Percentiles rank a stretch among this genome's conserved stretches.
Evolutionary conservation across 2,888 invertebrate species (phyloP).

Genomic region (Coleophora flavipennella): DNA sequence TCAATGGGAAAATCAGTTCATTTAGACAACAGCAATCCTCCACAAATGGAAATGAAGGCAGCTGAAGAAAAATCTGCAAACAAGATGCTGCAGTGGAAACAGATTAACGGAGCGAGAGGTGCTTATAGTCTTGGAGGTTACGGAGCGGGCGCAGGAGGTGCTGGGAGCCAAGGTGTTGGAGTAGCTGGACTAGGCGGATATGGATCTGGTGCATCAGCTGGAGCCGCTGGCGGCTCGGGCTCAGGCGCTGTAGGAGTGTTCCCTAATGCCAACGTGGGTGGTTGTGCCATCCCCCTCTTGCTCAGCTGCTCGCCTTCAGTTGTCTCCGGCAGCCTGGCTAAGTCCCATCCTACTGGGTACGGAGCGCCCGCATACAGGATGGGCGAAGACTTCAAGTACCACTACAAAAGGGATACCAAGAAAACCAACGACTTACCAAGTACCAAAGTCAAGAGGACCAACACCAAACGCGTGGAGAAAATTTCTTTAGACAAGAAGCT

Average conservation of each 20-base stretch:
- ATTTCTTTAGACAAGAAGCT: conserved; percentile 7
- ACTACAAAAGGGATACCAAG: conserved; percentile 46
- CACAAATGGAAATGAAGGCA: conserved; percentile 32
- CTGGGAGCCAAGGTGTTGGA: no score
- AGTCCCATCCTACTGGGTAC: conserved; percentile 27
- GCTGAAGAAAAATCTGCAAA: conserved; percentile 25
- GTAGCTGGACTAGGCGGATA: no score
- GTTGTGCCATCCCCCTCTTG: conserved; percentile 53
- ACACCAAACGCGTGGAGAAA: conserved; percentile 4
- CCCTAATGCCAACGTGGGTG: conserved; percentile 49
- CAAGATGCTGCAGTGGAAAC: conserved; percentile 20
- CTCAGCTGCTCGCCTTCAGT: conserved; percentile 59
- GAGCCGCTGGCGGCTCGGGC: conserved; percentile 9
- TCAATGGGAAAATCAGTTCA: no score
- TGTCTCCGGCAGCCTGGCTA: conserved; percentile 46
- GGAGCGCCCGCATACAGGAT: conserved; percentile 38
- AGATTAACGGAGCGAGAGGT: conserved; percentile 27
- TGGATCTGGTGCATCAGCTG: conserved; percentile 17
- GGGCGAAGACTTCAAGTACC: conserved; percentile 40
- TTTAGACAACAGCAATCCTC: no score
- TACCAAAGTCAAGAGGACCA: conserved; percentile 15
- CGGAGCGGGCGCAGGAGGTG: conserved; percentile 23
- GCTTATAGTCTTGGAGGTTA: conserved; percentile 21
- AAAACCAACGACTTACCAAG: conserved; percentile 18
- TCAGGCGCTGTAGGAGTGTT: conserved; percentile 46